These are phyloP conservation scores for Alosa sapidissima DNA, from an alignment of 2,797 vertebrate genomes.

Conservation along the genomic window DNA sequence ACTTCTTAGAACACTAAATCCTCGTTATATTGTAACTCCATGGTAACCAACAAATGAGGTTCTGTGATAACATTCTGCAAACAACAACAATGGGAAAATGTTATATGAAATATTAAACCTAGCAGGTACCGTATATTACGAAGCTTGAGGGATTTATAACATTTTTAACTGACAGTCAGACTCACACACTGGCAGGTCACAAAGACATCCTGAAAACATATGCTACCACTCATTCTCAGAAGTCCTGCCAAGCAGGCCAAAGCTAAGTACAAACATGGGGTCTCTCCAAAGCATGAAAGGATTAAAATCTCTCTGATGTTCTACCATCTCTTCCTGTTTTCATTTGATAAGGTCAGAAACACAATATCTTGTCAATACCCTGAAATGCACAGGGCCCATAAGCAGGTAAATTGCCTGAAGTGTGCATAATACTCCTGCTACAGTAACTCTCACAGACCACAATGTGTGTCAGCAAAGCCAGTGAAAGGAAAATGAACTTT, in stretches of 20 bases:
- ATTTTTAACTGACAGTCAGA: neutral
- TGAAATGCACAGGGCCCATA: neutral
- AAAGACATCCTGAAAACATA: slow-evolving; percentile 14
- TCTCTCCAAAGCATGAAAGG: slow-evolving; percentile 40
- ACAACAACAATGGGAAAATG: neutral
- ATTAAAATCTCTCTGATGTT: slow-evolving; percentile 41
- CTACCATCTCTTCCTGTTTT: slow-evolving; percentile 26
- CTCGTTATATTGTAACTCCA: neutral
- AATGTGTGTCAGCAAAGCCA: neutral
- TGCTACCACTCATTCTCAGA: slow-evolving; percentile 25
- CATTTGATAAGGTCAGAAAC: slow-evolving; percentile 19
- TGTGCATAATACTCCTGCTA: neutral
- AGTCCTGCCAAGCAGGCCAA: slow-evolving; percentile 37
- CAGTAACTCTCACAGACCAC: neutral
- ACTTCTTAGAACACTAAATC: slow-evolving; percentile 11
- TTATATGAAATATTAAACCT: neutral
- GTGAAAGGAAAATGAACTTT: neutral
- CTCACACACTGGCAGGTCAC: neutral
- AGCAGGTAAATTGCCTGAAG: neutral
- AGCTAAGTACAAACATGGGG: slow-evolving; percentile 27
- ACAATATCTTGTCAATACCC: slow-evolving; percentile 6
- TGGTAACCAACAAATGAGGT: slow-evolving; percentile 5
- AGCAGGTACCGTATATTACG: neutral
- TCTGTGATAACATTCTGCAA: neutral
- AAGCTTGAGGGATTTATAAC: neutral